Evolutionary conservation across 2,888 invertebrate genomes (phyloP), one percentile per base, ranked within the genome.

Genomic region (Ypsolopha scabrella): DNA sequence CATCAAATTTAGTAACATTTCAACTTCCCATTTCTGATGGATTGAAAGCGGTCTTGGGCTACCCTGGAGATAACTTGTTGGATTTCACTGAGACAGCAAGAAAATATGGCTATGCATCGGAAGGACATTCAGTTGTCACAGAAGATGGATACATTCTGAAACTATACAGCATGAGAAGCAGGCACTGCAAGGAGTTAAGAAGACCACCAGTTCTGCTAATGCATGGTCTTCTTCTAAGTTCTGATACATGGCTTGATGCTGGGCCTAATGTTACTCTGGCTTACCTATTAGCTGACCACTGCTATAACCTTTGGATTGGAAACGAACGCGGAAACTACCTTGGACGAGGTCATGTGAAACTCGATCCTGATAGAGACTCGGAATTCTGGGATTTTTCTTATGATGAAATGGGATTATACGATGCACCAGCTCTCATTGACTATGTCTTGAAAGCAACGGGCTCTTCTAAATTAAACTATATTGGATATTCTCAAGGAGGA

Each of bases 101-200:
- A n/a, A 44, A 44, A 44, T 2, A 44, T 13, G 47, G 47, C 9
- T 47, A 36, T 36, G 6, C 7, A 35, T 47, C 47, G 8, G 47
- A 47, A 11, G 34, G 36, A 36, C 11, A 47, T 14, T 8, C 10
- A 36, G 36, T 47, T 10, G 36, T 34, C n/a, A 47, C 47, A 11
- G 13, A 47, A 11, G 47, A 47, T 35, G 47, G 47, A 47, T 47
- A 47, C 14, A 47, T 47, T 7, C 13, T 47, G 47, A 47, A 34
- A 9, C 13, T 47, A 11, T 47, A 13, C 13, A 35, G 47, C 7
- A 33, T 47, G n/a, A 11, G 8, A 10, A 47, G 37, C 7, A 35
- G n/a, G 13, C 11, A 37, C 2, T 34, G 36, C 36, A n/a, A 9
- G 2, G 36, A 37, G n/a, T 13, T 36, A 11, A 6, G 8, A 7